A percentile compares a stretch with the other conserved stretches of the same genome.
Evolutionary conservation across 2,113 vertebrate species (phyloP).

Genomic region (Lepidothrix coronata): DNA sequence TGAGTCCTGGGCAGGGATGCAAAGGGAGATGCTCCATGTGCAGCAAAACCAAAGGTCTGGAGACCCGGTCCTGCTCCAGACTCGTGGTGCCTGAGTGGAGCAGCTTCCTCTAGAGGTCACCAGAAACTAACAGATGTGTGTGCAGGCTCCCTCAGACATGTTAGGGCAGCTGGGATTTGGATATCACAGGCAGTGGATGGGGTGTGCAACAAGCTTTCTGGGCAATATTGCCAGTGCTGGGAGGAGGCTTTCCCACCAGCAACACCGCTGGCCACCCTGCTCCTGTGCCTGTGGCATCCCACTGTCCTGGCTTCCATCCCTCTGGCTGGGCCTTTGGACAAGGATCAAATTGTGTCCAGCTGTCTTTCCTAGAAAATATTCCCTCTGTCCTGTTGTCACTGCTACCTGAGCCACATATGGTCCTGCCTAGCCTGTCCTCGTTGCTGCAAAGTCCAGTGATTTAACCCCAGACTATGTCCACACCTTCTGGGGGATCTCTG

Average conservation of each 20-base stretch:
- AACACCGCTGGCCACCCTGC: neutral
- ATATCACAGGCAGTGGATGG: neutral
- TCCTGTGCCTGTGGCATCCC: neutral
- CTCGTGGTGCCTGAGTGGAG: accelerated
- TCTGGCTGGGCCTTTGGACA: neutral
- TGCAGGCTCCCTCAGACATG: neutral
- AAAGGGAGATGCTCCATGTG: neutral
- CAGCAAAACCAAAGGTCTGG: neutral
- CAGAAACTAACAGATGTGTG: neutral
- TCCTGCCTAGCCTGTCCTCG: neutral
- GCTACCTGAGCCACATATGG: neutral
- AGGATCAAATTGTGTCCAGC: neutral
- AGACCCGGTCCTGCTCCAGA: accelerated
- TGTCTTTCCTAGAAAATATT: neutral
- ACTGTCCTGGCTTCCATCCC: neutral
- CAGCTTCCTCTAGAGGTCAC: slow-evolving; percentile 61
- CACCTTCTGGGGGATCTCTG: neutral
- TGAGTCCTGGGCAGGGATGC: neutral
- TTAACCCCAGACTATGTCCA: neutral
- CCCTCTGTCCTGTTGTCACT: neutral
- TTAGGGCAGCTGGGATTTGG: neutral
- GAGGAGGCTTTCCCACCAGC: neutral
- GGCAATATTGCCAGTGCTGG: neutral
- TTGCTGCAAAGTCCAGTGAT: neutral
- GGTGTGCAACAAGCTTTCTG: accelerated